A percentile compares a stretch with the other conserved stretches of the same genome.
Conservation (phyloP, 2,113 vertebrate genomes). For the Cygnus atratus region DNA sequence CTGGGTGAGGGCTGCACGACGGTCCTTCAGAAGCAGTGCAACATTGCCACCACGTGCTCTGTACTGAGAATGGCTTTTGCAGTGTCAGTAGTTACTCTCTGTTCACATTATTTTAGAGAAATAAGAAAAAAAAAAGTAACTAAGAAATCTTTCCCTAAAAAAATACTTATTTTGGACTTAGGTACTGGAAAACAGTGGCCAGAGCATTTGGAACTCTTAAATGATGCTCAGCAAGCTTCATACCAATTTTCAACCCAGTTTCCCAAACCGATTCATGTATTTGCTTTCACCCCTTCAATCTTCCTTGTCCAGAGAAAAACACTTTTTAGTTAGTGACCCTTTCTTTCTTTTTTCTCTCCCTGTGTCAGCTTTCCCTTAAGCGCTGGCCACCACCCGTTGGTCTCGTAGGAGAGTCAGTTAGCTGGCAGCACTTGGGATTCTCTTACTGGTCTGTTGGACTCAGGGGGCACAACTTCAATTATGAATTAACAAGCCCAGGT, state of each 20-base stretch:
- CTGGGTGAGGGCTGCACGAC: neutral
- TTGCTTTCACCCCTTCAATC: neutral
- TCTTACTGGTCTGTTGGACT: neutral
- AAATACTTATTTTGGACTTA: neutral
- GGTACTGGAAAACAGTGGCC: neutral
- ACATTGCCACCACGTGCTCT: conserved; percentile 72
- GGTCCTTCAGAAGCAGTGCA: conserved; percentile 1
- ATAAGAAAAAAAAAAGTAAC: neutral
- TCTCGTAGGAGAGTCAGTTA: neutral
- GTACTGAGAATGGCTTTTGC: neutral
- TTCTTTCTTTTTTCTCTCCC: neutral
- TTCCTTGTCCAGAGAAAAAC: neutral
- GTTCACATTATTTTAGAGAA: neutral
- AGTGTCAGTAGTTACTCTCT: neutral
- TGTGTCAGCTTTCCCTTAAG: neutral
- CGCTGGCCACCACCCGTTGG: neutral
- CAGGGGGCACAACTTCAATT: neutral
- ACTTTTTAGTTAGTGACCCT: neutral
- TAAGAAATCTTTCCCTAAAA: neutral
- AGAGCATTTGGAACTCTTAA: neutral
- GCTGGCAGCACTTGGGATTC: neutral
- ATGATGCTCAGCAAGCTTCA: neutral
- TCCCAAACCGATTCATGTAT: neutral
- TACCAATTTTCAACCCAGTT: neutral
- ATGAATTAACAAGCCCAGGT: neutral